phyloP scores from a whole-genome alignment of 2,797 vertebrate species.

The Phaenicophaeus curvirostris region DNA sequence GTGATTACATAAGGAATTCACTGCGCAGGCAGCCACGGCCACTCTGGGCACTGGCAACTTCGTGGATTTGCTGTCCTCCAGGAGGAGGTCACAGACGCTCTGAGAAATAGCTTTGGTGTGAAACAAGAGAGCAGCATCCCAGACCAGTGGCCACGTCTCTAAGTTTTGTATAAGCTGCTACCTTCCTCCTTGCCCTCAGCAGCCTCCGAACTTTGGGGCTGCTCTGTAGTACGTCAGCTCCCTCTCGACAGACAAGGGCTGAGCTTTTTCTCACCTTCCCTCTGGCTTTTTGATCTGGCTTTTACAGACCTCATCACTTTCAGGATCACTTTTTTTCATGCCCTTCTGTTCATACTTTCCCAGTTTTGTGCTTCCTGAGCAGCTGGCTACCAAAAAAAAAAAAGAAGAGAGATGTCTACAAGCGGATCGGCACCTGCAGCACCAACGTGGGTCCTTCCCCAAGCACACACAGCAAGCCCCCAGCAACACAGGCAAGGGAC shows the following conservation, averaged over 20 bases:
- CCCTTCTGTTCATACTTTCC: not conserved
- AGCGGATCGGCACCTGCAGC: not conserved
- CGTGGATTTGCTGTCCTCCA: not conserved
- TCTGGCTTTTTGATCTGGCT: not conserved
- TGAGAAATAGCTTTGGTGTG: not conserved
- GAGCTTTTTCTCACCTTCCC: not conserved
- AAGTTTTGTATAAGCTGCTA: fast-evolving
- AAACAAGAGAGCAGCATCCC: not conserved
- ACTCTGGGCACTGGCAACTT: fast-evolving
- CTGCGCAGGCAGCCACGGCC: not conserved
- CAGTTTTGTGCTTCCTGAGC: not conserved
- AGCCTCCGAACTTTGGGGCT: not conserved
- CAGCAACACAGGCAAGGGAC: not conserved
- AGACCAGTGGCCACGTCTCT: fast-evolving
- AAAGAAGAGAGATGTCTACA: not conserved
- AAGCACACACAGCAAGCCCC: not conserved
- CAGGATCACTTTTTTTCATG: not conserved
- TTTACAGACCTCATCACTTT: not conserved
- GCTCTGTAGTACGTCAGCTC: not conserved
- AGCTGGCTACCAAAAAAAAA: not conserved
- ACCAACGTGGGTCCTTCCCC: not conserved
- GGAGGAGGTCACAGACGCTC: not conserved
- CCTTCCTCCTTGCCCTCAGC: not conserved
- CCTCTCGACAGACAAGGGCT: fast-evolving
- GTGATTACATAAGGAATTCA: not conserved